Evolutionary conservation across 2,113 vertebrate species (phyloP).

Genomic region (Cephalopterus ornatus): DNA sequence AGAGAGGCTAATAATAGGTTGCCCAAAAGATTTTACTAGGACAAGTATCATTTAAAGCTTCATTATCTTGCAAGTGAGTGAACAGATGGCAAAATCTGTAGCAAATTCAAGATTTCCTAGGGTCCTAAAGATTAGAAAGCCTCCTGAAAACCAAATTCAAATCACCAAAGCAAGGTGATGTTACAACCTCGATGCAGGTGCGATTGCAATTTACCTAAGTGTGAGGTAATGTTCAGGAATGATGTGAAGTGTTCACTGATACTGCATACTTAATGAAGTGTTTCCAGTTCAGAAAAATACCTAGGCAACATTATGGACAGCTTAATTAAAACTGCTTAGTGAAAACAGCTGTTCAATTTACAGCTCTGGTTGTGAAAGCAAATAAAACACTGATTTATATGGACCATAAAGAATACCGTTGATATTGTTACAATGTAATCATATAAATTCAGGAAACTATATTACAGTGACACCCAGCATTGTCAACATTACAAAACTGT

Average conservation of each 20-base stretch:
- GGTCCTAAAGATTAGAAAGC: background rate
- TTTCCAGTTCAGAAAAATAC: background rate
- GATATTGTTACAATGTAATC: slow-evolving; percentile 24
- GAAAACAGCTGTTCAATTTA: slow-evolving; percentile 48
- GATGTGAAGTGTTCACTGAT: slow-evolving; percentile 7
- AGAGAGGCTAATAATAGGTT: slow-evolving; percentile 35
- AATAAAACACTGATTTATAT: slow-evolving; percentile 47
- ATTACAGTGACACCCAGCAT: background rate
- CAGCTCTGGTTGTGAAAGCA: background rate
- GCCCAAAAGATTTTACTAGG: background rate
- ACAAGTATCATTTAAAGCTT: slow-evolving; percentile 48
- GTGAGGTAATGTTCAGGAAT: slow-evolving; percentile 21
- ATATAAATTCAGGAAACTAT: background rate
- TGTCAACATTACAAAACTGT: background rate
- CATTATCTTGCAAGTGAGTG: slow-evolving; percentile 39
- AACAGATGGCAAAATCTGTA: slow-evolving; percentile 49
- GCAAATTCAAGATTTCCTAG: slow-evolving; percentile 8
- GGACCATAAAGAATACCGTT: background rate
- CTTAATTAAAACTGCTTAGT: slow-evolving; percentile 45
- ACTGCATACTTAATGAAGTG: background rate
- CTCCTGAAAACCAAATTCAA: slow-evolving; percentile 6
- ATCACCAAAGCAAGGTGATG: background rate
- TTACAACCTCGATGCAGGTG: background rate
- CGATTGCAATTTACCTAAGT: slow-evolving; percentile 33
- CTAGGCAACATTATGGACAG: slow-evolving; percentile 1